These are phyloP conservation scores for Atlantisia rogersi DNA, from an alignment of 2,113 vertebrate genomes.

Conservation along the genomic window DNA sequence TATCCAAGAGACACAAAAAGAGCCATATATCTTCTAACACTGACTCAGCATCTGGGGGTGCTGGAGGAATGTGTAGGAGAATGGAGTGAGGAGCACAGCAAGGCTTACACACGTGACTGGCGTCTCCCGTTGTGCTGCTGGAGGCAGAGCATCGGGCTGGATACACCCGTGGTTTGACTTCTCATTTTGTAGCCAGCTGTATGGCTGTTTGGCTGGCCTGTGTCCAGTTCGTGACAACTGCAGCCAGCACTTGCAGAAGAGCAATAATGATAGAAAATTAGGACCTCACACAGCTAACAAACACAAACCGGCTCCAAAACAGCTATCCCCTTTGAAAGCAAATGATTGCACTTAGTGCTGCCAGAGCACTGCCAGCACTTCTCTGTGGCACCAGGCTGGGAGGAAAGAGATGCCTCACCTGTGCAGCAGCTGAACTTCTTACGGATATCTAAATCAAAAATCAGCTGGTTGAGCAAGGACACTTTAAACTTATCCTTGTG, in stretches of 20 bases:
- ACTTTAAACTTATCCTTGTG: background rate
- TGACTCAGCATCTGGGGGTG: background rate
- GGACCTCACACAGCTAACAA: background rate
- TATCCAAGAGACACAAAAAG: background rate
- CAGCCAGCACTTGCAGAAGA: background rate
- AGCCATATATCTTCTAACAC: rapidly evolving
- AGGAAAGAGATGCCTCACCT: background rate
- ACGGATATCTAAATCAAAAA: background rate
- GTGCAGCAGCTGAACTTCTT: background rate
- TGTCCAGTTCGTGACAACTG: background rate
- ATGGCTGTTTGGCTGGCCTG: background rate
- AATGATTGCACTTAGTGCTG: background rate
- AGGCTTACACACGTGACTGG: background rate
- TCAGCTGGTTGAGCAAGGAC: background rate
- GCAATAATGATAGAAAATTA: background rate
- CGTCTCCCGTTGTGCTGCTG: rapidly evolving
- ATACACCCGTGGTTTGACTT: background rate
- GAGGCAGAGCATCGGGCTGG: background rate
- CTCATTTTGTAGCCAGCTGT: background rate
- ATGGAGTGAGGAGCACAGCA: rapidly evolving
- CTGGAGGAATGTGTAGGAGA: background rate
- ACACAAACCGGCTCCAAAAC: background rate
- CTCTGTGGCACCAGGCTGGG: rapidly evolving
- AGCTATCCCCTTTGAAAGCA: background rate
- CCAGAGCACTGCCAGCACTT: background rate